Evolutionary conservation across 2,797 vertebrate species (phyloP).

Genomic region (Acanthurus leucopareius): DNA sequence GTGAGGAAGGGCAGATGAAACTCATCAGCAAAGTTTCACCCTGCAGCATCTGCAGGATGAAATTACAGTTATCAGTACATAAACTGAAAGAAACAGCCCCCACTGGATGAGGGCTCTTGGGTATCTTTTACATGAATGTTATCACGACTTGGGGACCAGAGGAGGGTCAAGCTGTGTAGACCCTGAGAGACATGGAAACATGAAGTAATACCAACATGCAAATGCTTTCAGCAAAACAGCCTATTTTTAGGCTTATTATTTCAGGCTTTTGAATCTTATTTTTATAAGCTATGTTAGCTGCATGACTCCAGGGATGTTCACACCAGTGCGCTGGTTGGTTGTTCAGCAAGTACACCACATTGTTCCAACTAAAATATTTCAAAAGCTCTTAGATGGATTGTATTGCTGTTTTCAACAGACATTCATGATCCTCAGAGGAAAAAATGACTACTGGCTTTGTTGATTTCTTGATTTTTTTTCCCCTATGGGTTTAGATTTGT

Average conservation of each 20-base stretch:
- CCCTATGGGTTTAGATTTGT: neutral
- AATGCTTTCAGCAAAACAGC: neutral
- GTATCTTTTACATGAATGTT: constrained; percentile 16
- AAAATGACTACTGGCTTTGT: neutral
- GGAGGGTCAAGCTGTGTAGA: constrained; percentile 7
- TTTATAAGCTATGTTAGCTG: neutral
- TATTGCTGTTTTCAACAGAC: neutral
- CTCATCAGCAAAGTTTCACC: constrained; percentile 36
- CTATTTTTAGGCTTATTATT: neutral
- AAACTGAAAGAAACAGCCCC: constrained; percentile 33
- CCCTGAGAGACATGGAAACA: constrained; percentile 9
- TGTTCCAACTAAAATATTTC: neutral
- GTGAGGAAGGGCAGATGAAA: constrained; percentile 43
- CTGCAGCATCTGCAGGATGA: constrained; percentile 16
- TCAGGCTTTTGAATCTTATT: neutral
- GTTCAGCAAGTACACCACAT: neutral
- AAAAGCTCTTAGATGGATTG: neutral
- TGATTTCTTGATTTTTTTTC: neutral
- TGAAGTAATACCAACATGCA: neutral
- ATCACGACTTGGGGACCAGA: constrained; percentile 19
- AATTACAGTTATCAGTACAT: constrained; percentile 27
- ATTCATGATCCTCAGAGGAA: constrained; percentile 6
- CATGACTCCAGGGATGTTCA: neutral
- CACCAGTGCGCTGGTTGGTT: no score
- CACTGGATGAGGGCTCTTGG: neutral